These are phyloP conservation scores for Leptopilina drosophilae DNA, from an alignment of 2,888 invertebrate genomes.

Conservation along the genomic window DNA sequence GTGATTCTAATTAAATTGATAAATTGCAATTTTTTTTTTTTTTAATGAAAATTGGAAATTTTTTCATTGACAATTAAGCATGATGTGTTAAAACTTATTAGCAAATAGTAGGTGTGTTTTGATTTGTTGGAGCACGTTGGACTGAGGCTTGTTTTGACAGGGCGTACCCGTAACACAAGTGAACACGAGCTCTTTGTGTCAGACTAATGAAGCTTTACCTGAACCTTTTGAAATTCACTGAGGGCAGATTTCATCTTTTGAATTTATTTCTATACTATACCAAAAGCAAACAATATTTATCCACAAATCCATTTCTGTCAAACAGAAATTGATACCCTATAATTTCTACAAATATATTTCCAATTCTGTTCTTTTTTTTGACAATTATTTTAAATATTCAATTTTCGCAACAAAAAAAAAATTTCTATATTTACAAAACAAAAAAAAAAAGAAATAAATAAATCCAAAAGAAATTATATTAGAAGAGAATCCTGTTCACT, in stretches of 20 bases:
- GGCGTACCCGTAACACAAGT: constrained; percentile 22
- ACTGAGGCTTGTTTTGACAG: constrained; percentile 39
- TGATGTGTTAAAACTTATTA: constrained; percentile 31
- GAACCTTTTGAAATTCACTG: constrained; percentile 13
- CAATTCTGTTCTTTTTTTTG: no score
- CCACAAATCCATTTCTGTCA: background rate
- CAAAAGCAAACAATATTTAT: no score
- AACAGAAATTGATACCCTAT: constrained; percentile 20
- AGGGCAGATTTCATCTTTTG: constrained; percentile 19
- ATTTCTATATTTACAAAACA: no score
- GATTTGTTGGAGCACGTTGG: constrained; percentile 41
- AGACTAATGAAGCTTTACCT: constrained; percentile 38
- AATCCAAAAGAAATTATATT: background rate
- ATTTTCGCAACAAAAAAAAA: no score
- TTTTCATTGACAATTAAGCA: constrained; percentile 31
- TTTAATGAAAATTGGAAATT: background rate
- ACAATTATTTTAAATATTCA: no score
- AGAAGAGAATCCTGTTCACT: constrained; percentile 15
- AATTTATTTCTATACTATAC: background rate
- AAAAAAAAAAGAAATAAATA: no score
- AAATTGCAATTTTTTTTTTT: no score
- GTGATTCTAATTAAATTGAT: no score
- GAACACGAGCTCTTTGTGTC: constrained; percentile 39
- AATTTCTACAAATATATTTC: background rate
- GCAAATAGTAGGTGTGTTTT: constrained; percentile 35